phyloP scores from a whole-genome alignment of 2,113 vertebrate species.

The Alethe castanea region DNA sequence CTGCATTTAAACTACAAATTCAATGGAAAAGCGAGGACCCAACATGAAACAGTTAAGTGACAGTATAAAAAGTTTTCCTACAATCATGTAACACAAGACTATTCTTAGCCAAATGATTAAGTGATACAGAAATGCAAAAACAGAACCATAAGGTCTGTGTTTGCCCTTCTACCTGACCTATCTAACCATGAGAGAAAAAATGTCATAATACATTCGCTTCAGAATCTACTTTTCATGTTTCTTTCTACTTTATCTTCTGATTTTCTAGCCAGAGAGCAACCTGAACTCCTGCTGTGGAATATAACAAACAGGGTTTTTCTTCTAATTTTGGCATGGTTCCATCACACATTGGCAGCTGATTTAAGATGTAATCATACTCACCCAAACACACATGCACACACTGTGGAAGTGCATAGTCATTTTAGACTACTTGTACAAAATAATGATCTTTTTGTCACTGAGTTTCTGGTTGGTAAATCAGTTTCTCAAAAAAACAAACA shows the following conservation, averaged over 20 bases:
- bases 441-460: accelerated
- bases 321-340: not conserved
- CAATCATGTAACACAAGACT: not conserved
- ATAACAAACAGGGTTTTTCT: not conserved
- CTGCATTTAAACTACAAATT: not conserved
- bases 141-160: not conserved
- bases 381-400: accelerated
- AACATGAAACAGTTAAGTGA: not conserved
- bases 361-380: not conserved
- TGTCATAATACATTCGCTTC: not conserved
- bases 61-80: not conserved
- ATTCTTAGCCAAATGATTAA: not conserved
- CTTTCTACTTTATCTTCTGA: not conserved
- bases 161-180: not conserved
- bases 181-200: not conserved
- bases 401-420: not conserved
- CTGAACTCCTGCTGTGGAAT: not conserved
- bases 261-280: not conserved
- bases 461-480: not conserved
- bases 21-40: not conserved
- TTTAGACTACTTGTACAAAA: not conserved
- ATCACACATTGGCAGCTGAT: not conserved
- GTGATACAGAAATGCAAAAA: not conserved
- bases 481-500: not conserved
- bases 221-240: not conserved